Evolutionary conservation across 2,113 vertebrate species (phyloP).

Genomic region (Tringa solitaria): DNA sequence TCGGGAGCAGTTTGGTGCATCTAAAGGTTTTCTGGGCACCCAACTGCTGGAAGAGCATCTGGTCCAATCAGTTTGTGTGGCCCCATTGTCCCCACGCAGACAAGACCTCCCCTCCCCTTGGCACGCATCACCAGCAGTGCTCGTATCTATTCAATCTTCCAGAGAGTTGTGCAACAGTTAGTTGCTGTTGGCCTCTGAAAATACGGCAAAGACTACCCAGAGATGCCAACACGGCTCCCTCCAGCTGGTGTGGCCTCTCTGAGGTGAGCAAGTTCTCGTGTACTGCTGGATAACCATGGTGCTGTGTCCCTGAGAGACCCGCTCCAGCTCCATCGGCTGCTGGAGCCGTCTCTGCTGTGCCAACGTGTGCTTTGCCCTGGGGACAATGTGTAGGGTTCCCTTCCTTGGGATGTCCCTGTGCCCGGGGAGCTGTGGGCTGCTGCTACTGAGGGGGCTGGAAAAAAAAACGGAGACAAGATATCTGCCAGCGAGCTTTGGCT

Average conservation of each 20-base stretch:
- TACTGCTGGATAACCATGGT: fast-evolving
- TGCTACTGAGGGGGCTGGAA: background rate
- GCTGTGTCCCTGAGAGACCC: fast-evolving
- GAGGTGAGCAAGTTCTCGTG: background rate
- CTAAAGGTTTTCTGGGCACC: background rate
- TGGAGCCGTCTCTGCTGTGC: fast-evolving
- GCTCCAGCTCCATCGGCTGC: background rate
- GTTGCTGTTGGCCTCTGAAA: background rate
- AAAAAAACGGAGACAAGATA: fast-evolving
- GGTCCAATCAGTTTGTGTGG: background rate
- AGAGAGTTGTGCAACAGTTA: background rate
- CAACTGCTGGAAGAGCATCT: background rate
- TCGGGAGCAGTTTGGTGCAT: background rate
- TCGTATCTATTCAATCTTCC: fast-evolving
- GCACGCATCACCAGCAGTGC: fast-evolving
- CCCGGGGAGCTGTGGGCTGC: fast-evolving
- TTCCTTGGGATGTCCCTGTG: fast-evolving
- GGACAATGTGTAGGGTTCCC: background rate
- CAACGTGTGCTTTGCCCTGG: fast-evolving
- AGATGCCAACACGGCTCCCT: background rate
- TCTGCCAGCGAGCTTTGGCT: background rate
- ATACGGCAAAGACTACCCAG: background rate
- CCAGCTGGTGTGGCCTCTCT: background rate
- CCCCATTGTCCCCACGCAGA: background rate
- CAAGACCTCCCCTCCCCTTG: background rate